A percentile compares a stretch with the other conserved stretches of the same genome.
Conservation (phyloP, 2,888 invertebrate species). For the Clanis bilineata region DNA sequence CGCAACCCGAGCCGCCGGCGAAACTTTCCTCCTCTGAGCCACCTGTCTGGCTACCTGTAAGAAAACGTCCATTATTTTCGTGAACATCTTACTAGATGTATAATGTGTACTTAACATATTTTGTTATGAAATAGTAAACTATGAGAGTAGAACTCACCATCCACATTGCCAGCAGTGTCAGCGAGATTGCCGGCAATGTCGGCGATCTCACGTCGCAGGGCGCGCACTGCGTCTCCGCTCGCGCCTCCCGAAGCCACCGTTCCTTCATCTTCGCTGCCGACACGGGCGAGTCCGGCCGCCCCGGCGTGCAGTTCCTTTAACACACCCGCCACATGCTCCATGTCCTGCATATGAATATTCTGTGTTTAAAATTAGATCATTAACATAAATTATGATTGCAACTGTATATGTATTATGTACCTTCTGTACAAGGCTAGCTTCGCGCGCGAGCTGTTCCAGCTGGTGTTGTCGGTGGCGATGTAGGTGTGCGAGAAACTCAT, state of each 20-base stretch:
- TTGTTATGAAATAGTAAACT: neutral
- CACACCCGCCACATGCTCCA: slow-evolving; percentile 83
- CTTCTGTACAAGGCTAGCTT: slow-evolving; percentile 86
- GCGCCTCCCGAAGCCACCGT: slow-evolving; percentile 24
- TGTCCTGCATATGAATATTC: slow-evolving; percentile 31
- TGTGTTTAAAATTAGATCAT: neutral
- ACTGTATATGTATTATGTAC: slow-evolving; percentile 23
- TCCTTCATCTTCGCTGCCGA: slow-evolving; percentile 51
- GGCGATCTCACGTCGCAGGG: slow-evolving; percentile 59
- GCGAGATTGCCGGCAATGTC: slow-evolving; percentile 72
- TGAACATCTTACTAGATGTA: neutral
- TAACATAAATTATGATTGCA: neutral
- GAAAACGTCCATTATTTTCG: slow-evolving; percentile 12
- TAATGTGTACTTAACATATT: neutral
- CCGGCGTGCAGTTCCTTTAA: slow-evolving; percentile 65
- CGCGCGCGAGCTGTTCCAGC: slow-evolving; percentile 80
- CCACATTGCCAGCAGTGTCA: slow-evolving; percentile 36
- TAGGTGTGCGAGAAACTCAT: slow-evolving; percentile 91
- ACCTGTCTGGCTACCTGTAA: slow-evolving; percentile 31
- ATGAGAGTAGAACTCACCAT: slow-evolving; percentile 25
- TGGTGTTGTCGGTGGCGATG: slow-evolving; percentile 85
- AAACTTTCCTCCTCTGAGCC: slow-evolving; percentile 60
- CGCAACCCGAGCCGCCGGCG: slow-evolving; percentile 39
- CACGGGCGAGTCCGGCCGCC: slow-evolving; percentile 54
- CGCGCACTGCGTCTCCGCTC: slow-evolving; percentile 38